These are phyloP conservation scores for Pseudochaenichthys georgianus DNA, from an alignment of 2,797 vertebrate species.

Conservation along the genomic window DNA sequence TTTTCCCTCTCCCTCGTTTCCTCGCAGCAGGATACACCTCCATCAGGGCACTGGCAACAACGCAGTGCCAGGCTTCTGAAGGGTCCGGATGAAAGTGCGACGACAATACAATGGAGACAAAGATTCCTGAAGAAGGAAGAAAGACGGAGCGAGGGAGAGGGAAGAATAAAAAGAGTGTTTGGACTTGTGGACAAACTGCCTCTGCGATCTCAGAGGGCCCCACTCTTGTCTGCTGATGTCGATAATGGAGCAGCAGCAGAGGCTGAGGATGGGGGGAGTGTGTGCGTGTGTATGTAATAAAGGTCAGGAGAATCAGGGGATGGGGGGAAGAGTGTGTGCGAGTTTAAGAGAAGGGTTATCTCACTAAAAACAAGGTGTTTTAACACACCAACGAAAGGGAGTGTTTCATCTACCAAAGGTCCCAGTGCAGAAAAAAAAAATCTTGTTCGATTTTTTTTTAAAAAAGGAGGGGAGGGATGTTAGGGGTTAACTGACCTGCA, in stretches of 20 bases:
- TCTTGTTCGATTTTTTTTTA: neutral
- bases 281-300: constrained; percentile 47
- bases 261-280: constrained; percentile 39
- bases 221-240: constrained; percentile 74
- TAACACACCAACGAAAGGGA: constrained; percentile 63
- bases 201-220: constrained; percentile 73
- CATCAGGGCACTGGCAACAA: constrained; percentile 65
- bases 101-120: constrained; percentile 65
- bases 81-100: constrained; percentile 80
- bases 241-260: constrained; percentile 69
- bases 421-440: constrained; percentile 30
- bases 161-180: constrained; percentile 69
- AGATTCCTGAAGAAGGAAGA: constrained; percentile 55
- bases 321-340: constrained; percentile 23
- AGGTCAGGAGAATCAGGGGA: constrained; percentile 61
- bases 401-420: constrained; percentile 72
- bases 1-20: constrained; percentile 49
- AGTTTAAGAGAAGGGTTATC: constrained; percentile 67
- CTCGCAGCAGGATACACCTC: constrained; percentile 76
- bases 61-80: constrained; percentile 66
- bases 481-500: constrained; percentile 37
- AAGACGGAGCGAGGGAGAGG: constrained; percentile 46
- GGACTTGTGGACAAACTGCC: constrained; percentile 74
- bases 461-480: neutral
- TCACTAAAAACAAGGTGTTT: constrained; percentile 66